A percentile compares a stretch with the other conserved stretches of the same genome.
Conservation (phyloP, 2,888 invertebrate species). For the Tromatobia lineatoria region DNA sequence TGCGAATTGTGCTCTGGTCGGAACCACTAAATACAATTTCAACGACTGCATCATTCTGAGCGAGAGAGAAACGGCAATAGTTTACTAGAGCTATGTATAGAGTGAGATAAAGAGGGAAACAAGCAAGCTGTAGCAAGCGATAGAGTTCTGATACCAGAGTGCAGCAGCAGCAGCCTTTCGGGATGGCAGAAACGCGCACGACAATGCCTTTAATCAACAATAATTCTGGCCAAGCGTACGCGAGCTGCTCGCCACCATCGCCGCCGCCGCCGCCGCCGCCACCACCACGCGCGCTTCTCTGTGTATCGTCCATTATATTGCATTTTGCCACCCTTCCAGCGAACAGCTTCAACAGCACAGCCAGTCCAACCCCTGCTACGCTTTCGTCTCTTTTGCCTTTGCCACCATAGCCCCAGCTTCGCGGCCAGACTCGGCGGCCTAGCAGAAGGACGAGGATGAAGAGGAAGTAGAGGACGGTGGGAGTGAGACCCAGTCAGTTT, state of each 20-base stretch:
- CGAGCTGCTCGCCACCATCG: slow-evolving; percentile 51
- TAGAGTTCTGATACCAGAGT: slow-evolving; percentile 55
- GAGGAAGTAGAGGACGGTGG: slow-evolving; percentile 38
- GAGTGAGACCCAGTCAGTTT: slow-evolving; percentile 69
- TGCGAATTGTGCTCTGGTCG: slow-evolving; percentile 62
- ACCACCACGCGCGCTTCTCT: slow-evolving; percentile 22
- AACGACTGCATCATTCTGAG: slow-evolving; percentile 73
- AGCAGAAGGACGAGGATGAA: slow-evolving; percentile 23
- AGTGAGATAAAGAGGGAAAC: slow-evolving; percentile 37
- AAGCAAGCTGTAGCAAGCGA: slow-evolving; percentile 48
- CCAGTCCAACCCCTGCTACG: slow-evolving; percentile 8
- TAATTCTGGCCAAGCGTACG: slow-evolving; percentile 76
- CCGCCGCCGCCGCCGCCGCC: slow-evolving; percentile 19
- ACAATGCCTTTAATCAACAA: slow-evolving; percentile 84
- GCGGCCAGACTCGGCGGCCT: slow-evolving; percentile 44
- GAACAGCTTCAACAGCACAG: slow-evolving; percentile 51
- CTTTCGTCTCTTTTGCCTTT: slow-evolving; percentile 55
- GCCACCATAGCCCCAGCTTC: slow-evolving; percentile 30
- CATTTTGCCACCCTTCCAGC: slow-evolving; percentile 64
- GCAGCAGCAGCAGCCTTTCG: slow-evolving; percentile 71
- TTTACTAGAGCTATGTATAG: neutral
- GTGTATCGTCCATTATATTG: slow-evolving; percentile 54
- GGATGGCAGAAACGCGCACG: slow-evolving; percentile 70
- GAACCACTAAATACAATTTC: slow-evolving; percentile 79
- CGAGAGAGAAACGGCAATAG: slow-evolving; percentile 38